A percentile compares a stretch with the other conserved stretches of the same genome.
These are phyloP conservation scores for Acheta domesticus DNA, from an alignment of 2,888 invertebrate genomes.

Conservation along the genomic window DNA sequence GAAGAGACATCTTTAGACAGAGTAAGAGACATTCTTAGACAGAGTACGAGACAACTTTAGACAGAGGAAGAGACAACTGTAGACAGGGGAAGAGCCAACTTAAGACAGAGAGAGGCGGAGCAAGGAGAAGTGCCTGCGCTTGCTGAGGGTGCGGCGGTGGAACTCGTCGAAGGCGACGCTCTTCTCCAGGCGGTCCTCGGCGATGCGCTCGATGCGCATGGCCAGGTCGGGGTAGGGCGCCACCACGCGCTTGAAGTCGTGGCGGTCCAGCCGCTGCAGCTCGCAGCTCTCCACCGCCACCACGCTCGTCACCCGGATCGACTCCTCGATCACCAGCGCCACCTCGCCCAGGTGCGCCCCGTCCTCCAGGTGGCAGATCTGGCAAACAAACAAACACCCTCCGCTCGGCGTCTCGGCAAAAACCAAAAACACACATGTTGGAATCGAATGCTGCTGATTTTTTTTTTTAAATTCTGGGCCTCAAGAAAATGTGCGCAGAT, in stretches of 20 bases:
- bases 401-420: too few species aligned
- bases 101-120: too few species aligned
- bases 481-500: too few species aligned
- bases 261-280: conserved; percentile 45
- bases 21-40: too few species aligned
- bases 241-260: conserved; percentile 47
- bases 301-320: conserved; percentile 46
- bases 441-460: too few species aligned
- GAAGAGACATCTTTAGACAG: too few species aligned
- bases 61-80: too few species aligned
- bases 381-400: conserved; percentile 35
- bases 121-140: too few species aligned
- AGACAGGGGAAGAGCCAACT: too few species aligned
- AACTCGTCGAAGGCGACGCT: conserved; percentile 30
- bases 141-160: not conserved
- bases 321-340: conserved; percentile 48
- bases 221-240: conserved; percentile 46
- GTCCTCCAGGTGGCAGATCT: conserved; percentile 55
- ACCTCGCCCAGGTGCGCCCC: conserved; percentile 55
- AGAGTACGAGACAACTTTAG: too few species aligned
- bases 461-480: too few species aligned
- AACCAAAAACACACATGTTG: too few species aligned
- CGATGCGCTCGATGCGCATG: conserved; percentile 45
- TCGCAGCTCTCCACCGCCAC: conserved; percentile 51
- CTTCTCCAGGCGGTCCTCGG: conserved; percentile 44